Evolutionary conservation across 2,113 vertebrate species (phyloP), one percentile per base, ranked within the genome.

Genomic region (Corythaixoides concolor): DNA sequence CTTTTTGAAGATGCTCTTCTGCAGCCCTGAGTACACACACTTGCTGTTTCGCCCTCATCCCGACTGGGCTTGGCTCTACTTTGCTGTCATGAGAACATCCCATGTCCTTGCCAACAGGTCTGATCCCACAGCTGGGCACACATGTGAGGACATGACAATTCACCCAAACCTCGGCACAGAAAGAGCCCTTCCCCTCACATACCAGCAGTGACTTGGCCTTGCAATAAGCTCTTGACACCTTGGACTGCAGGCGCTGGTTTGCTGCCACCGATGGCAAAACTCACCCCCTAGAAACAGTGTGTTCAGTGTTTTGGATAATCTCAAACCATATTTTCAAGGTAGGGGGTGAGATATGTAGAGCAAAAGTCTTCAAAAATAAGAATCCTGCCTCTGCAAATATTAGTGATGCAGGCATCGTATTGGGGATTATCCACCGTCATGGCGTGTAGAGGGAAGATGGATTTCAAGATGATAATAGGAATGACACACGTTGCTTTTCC

Each of bases 381-480:
- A 89, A 59, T 37, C 69, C 56, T 89, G 68, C 60, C 83, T 89
- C 76, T 84, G 93, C 86, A 77, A 55, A 59, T 8, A 93, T 95
- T n/a, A 95, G 91, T 5, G 12, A 90, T 91, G 78, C 96, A 52
- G 80, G 91, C 53, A 3, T 70, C 52, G 13, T 55, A 8, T 1
- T 0, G 3, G 77, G 86, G 95, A 97, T 96, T 95, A 95, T 92
- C 89, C 93, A 85, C 94, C 21, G n/a, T 88, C 94, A 80, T 67
- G 95, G 89, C 47, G 0, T 78, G 87, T 39, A 55, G 86, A 93
- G 87, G 86, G 76, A 86, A 96, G 96, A 95, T 95, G 93, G 93
- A 95, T 96, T 95, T 97, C 86, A 67, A 17, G 87, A 94, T 64
- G 95, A 95, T 92, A 95, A 96, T 89, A 94, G 64, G 43, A 96